Base-by-base conservation (phyloP, 2,888 invertebrate species). In the Cheilosia pagana region DNA sequence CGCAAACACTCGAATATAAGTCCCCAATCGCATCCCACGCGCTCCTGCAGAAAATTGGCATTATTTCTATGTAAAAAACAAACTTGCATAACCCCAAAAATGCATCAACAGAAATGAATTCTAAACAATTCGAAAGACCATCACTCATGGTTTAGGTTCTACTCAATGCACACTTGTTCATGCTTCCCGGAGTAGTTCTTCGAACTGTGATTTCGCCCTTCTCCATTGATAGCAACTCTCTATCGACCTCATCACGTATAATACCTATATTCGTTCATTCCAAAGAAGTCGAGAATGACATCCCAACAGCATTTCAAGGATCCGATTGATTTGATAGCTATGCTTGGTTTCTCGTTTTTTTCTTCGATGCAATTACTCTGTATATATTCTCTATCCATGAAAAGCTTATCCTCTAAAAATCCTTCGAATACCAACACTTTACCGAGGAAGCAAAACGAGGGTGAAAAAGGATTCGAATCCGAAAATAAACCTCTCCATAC, bases 311-410 rank as follows among this genome's bases (percentile, higher is more conserved):
- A 74, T 63, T 79, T 74, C 74, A 70, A 68, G 79, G 41, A 83
- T 63, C 74, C 79, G 68, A 70, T 74, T 70, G 78, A 83, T 79
- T 70, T 75, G 79, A 83, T 78, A 70, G 55, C 55, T 50, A 60
- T 45, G 63, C 68, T 79, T 74, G 83, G 79, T 74, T 74, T 79
- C 79, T 78, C 60, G 53, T 41, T 70, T 74, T 74, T 70, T 74
- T 55, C 74, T 53, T 70, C 48, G 14, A 70, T 75, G 67, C 74
- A 78, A 78, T 63, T 74, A 43, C 57, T 59, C 59, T 68, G 31
- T 43, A 63, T 52, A 35, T 43, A 63, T 43, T 19, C 23, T 77
- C 50, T 23, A 14, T 28, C 28, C 57, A 62, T 50, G 39, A 55
- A 63, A 63, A 65, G 68, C 67, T 52, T 78, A 79, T 79, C 79